phyloP scores from a whole-genome alignment of 1,140 invertebrate species.

The Samia ricini region DNA sequence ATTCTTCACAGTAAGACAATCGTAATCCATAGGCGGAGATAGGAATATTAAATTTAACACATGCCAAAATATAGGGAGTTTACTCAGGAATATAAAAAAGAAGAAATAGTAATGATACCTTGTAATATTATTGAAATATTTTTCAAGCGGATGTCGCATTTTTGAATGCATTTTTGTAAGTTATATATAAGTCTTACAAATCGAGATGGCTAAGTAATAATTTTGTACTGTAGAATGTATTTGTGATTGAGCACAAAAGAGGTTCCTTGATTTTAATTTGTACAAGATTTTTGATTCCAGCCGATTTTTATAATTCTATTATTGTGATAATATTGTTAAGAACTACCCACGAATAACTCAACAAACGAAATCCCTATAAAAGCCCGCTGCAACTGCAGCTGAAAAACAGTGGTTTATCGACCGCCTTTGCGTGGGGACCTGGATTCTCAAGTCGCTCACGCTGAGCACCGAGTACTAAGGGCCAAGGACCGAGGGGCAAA shows the following conservation, averaged over 20 bases:
- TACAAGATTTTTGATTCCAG: no score
- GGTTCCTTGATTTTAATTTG: neutral
- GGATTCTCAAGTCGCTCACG: no score
- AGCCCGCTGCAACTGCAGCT: no score
- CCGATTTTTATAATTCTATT: no score
- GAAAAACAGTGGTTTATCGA: no score
- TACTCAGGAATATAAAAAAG: slow-evolving; percentile 38
- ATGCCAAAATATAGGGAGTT: slow-evolving; percentile 53
- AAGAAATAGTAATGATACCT: slow-evolving; percentile 52
- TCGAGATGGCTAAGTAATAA: slow-evolving; percentile 17
- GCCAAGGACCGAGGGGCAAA: no score
- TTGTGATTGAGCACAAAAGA: neutral
- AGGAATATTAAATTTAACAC: slow-evolving; percentile 49
- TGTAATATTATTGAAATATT: slow-evolving; percentile 39
- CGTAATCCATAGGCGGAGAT: slow-evolving; percentile 49
- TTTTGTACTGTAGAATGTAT: neutral
- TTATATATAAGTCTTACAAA: slow-evolving; percentile 1
- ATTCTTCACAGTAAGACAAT: slow-evolving; percentile 29
- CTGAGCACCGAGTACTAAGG: no score
- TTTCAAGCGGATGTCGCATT: slow-evolving; percentile 49
- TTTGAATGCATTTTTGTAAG: slow-evolving; percentile 25
- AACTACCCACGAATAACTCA: no score
- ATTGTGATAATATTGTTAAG: no score
- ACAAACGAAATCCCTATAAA: no score
- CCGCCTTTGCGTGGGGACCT: no score